Base-by-base conservation (phyloP, 2,797 vertebrate genomes). In the Pelochelys cantorii region DNA sequence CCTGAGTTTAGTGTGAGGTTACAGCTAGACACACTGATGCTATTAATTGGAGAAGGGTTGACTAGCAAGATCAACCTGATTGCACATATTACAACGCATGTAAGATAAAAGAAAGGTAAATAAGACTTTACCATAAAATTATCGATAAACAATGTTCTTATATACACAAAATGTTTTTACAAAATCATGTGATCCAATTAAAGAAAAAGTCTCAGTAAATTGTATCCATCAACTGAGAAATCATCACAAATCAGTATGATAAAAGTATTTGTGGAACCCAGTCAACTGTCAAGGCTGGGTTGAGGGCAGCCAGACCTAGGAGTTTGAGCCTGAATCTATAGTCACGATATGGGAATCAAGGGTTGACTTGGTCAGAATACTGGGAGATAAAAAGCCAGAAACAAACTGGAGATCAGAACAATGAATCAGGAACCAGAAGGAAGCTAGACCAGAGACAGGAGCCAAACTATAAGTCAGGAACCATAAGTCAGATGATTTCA, bases 11-110 rank as follows among this genome's bases (percentile, higher is more conserved):
- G 55, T 91, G 81, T 48, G 82, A 56, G 87, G 83, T 90, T 89
- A 88, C 42, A 95, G 77, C 78, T 82, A 94, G 92, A 95, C 90
- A 93, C 93, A 96, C 92, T 95, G 95, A 89, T 23, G 68, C 84
- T 42, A 95, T 90, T 86, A 90, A 86, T 83, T 88, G 88, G 20
- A 90, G 11, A 77, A 84, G 92, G 94, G 81, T n/a, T 92, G n/a
- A 48, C 57, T 90, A 88, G 85, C 55, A 89, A 91, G 85, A 55
- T 94, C 92, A 92, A 59, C 85, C 59, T 86, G 93, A 86, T 27
- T 84, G 90, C 93, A 92, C 8, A n/a, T 31, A 83, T 81, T 37
- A 83, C 68, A 90, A 85, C 90, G 71, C 90, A 74, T 83, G 84
- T 78, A 92, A 77, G 92, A 74, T 88, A 62, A 95, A 86, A 75